A percentile compares a stretch with the other conserved stretches of the same genome.
Evolutionary conservation across 2,113 vertebrate genomes (phyloP).

Genomic region (Tyrannus savana): DNA sequence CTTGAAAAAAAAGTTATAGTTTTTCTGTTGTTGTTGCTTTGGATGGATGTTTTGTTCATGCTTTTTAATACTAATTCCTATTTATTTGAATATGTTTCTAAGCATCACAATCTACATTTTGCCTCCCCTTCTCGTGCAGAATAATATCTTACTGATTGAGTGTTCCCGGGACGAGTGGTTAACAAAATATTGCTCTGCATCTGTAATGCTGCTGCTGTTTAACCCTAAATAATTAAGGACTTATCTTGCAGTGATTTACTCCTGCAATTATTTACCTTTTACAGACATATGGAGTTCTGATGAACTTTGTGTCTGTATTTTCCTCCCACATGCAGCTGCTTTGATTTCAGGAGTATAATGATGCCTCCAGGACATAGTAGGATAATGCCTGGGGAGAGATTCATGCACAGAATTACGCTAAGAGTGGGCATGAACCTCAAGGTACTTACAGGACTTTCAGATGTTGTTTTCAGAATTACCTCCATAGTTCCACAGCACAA

Average conservation of each 20-base stretch:
- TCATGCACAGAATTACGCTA: background rate
- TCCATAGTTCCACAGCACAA: background rate
- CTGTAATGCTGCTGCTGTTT: background rate
- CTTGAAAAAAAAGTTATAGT: background rate
- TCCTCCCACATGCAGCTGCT: constrained; percentile 44
- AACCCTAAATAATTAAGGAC: constrained; percentile 44
- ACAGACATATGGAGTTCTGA: background rate
- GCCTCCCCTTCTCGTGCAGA: background rate
- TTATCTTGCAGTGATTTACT: constrained; percentile 13
- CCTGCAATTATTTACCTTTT: constrained; percentile 23
- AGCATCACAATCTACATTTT: background rate
- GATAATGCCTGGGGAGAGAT: constrained; percentile 13
- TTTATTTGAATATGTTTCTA: background rate
- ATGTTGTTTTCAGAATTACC: constrained; percentile 5
- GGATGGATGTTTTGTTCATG: background rate
- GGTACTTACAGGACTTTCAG: background rate
- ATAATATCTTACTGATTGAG: background rate
- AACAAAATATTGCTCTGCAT: background rate
- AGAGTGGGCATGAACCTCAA: background rate
- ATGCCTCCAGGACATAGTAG: constrained; percentile 38
- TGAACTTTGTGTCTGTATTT: constrained; percentile 34
- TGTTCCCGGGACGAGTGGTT: background rate
- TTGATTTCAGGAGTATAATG: constrained; percentile 45
- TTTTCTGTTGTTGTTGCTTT: background rate
- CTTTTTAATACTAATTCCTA: background rate